Evolutionary conservation across 2,797 vertebrate species (phyloP), one percentile per base, ranked within the genome.

Genomic region (Onychomys torridus): DNA sequence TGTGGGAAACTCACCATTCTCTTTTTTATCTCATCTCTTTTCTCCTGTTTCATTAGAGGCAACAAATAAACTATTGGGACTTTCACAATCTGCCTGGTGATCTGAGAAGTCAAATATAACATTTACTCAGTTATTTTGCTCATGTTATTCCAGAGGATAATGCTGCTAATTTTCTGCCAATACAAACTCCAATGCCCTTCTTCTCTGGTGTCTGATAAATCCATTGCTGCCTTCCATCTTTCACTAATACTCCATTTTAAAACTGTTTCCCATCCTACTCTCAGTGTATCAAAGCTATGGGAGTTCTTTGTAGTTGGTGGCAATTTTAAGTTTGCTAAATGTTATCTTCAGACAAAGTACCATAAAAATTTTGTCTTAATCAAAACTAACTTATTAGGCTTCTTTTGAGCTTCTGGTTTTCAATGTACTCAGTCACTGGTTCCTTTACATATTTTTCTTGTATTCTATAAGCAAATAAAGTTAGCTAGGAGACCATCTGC

Each of bases 1-100:
- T 92, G 23, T 89, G 73, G 13, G 83, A 96, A 61, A 40, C 1
- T 32, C 14, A 77, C 16, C 7, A 37, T 67, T 87, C 57, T 9
- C 21, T 78, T 81, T 14, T 77, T 49, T 67, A 83, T 9, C 25
- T 86, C 59, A 13, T 73, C 1, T 49, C 5, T 55, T 40, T 90
- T 6, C 49, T 85, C 11, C 4, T 12, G 76, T 19, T n/a, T 90
- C 83, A 91, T 55, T 57, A 67, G 6, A 67, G 43, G 27, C 25
- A 65, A 32, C 21, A 82, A 89, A 77, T 2, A 71, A 93, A 57
- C 8, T 94, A 59, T 19, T 76, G 37, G 27, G 3, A 78, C 5
- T 77, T 81, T 93, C 16, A 69, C 12, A 69, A 11, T 88, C 32
- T 93, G 5, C 29, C 57, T 87, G 49, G 29, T 92, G 89, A 90